These are phyloP conservation scores for Nemotelus nigrinus DNA, from an alignment of 2,888 invertebrate species.

Conservation along the genomic window DNA sequence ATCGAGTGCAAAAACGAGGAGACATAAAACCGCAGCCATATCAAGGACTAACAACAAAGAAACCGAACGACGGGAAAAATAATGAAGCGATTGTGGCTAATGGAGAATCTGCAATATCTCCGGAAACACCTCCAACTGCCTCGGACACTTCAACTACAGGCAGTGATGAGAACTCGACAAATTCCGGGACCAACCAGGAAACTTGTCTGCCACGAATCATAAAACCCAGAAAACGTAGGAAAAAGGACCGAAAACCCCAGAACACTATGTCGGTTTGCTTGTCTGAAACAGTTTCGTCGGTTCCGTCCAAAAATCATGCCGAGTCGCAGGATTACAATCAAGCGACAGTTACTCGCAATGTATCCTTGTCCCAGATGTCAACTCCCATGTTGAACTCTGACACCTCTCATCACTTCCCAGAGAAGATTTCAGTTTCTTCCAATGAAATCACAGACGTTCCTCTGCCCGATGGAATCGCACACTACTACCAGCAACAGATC, in stretches of 20 bases:
- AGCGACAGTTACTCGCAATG: slow-evolving; percentile 23
- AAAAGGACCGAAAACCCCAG: slow-evolving; percentile 84
- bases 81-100: too few relatives aligned
- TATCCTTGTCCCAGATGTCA: background rate
- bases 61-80: background rate
- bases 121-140: background rate
- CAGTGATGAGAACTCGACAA: slow-evolving; percentile 77
- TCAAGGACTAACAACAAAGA: background rate
- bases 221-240: slow-evolving; percentile 87
- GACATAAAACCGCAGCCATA: slow-evolving; percentile 34
- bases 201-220: slow-evolving; percentile 87
- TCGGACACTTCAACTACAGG: slow-evolving; percentile 58
- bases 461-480: background rate
- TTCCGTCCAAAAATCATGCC: background rate
- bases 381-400: background rate
- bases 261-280: slow-evolving; percentile 12
- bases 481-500: background rate
- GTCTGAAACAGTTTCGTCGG: slow-evolving; percentile 2
- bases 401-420: background rate
- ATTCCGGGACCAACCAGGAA: slow-evolving; percentile 65
- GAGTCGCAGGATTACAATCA: slow-evolving; percentile 20
- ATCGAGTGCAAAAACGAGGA: slow-evolving; percentile 57
- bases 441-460: background rate
- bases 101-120: background rate
- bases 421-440: background rate